phyloP scores from a whole-genome alignment of 2,113 vertebrate species.

The Mastomys natalensis region DNA sequence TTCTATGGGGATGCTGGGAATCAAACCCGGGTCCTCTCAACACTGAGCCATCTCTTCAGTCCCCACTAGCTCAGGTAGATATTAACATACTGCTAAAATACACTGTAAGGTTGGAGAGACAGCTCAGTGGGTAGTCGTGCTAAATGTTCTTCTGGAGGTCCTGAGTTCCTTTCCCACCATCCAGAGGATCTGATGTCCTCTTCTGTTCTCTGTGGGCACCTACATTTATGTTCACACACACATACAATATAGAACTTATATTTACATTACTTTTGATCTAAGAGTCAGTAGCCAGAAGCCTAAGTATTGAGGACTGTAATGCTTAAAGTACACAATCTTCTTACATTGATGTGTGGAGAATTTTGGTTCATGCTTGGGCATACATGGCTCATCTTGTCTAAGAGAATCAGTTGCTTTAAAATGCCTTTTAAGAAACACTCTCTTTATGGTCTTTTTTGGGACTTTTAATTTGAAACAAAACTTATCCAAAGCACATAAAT shows the following conservation, averaged over 20 bases:
- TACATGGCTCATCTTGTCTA: conserved; percentile 61
- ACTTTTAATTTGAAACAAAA: conserved; percentile 74
- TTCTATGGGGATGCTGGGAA: background rate
- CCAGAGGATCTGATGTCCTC: background rate
- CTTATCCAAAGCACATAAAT: conserved; percentile 85
- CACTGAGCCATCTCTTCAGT: background rate
- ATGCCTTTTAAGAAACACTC: conserved; percentile 43
- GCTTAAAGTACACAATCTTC: background rate
- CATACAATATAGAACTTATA: background rate
- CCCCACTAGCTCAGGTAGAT: background rate
- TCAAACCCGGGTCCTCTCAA: background rate
- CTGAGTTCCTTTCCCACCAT: background rate
- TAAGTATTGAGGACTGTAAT: background rate
- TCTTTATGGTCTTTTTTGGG: conserved; percentile 73
- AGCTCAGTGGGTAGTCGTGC: background rate
- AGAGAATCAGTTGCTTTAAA: conserved; percentile 67
- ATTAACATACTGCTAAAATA: background rate
- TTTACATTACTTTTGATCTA: conserved; percentile 35
- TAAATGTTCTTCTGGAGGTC: too few relatives aligned
- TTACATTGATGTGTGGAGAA: background rate
- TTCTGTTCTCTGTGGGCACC: background rate
- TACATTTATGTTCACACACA: background rate
- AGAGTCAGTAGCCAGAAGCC: background rate
- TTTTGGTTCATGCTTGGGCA: conserved; percentile 33
- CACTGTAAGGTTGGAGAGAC: background rate